Evolutionary conservation across 2,888 invertebrate genomes (phyloP), one percentile per base, ranked within the genome.

Genomic region (Drosophila mimica): DNA sequence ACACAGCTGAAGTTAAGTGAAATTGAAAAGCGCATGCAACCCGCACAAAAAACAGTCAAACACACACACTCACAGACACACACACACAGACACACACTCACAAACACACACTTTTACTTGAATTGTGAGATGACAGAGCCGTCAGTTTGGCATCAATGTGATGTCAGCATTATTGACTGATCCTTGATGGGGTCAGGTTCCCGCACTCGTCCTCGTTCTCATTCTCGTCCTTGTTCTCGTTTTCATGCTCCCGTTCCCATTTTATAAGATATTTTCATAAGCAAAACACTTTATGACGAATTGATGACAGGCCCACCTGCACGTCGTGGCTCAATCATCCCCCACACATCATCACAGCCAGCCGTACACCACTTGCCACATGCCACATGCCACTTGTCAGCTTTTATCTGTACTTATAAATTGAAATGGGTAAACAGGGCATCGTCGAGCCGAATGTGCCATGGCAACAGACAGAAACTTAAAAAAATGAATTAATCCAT

Each of bases 111-210:
- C 17, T 15, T 28, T 38, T 20, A 34, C 34, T 54, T 9, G 25
- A 34, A 43, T 52, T 53, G 40, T 58, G 60, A 38, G 53, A 46
- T 88, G 84, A 88, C 87, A 84, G 81, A 53, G 67, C 62, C 88
- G 81, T 83, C 85, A 83, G 87, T 76, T 90, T 86, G 87, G 58
- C 83, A 74, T 88, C 79, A 86, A 72, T 76, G 74, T 69, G 75
- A 78, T 88, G 85, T 81, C 89, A 83, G 83, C 87, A 73, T 89
- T 78, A 88, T 80, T 82, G 85, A 90, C 83, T 83, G 85, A 88
- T 86, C 89, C 90, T 57, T 81, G 71, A 73, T 80, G 76, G 74
- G 64, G 54, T 59, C 38, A 61, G 31, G 36, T 25, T 34, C 54
- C 52, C 30, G n/a, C 53, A 34, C 9, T 11, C 30, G 25, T 46